Evolutionary conservation across 2,113 vertebrate genomes (phyloP).

Genomic region (Ginglymostoma cirratum): DNA sequence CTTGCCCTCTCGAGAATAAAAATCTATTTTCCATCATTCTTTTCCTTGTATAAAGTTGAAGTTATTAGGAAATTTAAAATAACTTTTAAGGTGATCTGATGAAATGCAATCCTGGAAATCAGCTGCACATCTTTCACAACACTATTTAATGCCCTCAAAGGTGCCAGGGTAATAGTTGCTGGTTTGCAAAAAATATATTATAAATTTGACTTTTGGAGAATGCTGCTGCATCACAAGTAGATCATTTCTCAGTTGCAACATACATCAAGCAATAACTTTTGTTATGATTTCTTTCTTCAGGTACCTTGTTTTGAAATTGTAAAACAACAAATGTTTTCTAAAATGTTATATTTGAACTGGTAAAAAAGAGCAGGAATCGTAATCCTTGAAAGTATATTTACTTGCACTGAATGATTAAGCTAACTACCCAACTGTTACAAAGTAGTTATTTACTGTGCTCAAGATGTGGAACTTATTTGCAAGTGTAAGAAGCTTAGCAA

Average conservation of each 20-base stretch:
- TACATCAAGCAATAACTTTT: background rate
- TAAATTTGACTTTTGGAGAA: background rate
- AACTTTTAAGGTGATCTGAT: background rate
- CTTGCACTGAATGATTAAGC: constrained; percentile 31
- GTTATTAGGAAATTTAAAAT: background rate
- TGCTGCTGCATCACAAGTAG: background rate
- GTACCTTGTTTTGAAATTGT: background rate
- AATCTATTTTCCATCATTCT: background rate
- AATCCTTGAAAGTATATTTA: constrained; percentile 28
- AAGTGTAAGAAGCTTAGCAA: constrained; percentile 45
- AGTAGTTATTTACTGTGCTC: constrained; percentile 36
- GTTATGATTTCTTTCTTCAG: background rate
- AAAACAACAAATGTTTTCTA: background rate
- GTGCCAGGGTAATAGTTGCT: background rate
- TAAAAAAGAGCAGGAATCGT: constrained; percentile 22
- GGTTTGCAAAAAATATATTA: background rate
- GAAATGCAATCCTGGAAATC: background rate
- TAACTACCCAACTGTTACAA: constrained; percentile 37
- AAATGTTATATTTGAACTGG: background rate
- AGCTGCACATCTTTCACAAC: background rate
- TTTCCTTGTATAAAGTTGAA: background rate
- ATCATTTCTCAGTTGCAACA: background rate
- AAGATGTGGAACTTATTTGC: constrained; percentile 38
- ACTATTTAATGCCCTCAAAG: background rate
- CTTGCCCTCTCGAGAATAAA: background rate